Percentiles rank a stretch among this genome's conserved stretches.
These are phyloP conservation scores for Nylanderia fulva DNA, from an alignment of 1,140 invertebrate species.

Conservation along the genomic window DNA sequence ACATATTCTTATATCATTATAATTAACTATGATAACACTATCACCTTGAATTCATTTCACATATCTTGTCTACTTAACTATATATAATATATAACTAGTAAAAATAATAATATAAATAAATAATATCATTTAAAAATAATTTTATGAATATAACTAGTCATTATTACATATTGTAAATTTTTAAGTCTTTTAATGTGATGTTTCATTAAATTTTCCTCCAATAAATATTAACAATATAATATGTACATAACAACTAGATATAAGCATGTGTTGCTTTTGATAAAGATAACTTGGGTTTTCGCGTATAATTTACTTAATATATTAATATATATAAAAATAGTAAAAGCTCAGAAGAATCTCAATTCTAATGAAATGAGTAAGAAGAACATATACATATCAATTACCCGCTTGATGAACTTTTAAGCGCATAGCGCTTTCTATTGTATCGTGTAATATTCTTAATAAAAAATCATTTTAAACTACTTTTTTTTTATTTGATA, in stretches of 20 bases:
- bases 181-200: neutral
- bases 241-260: neutral
- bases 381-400: conserved; percentile 27
- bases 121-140: conserved; percentile 23
- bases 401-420: conserved; percentile 80
- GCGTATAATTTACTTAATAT: conserved; percentile 29
- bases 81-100: neutral
- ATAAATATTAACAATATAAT: neutral
- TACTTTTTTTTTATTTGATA: conserved; percentile 17
- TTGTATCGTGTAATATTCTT: conserved; percentile 38
- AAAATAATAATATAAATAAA: conserved; percentile 48
- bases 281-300: neutral
- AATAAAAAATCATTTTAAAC: conserved; percentile 29
- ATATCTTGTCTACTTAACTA: neutral
- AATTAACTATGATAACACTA: conserved; percentile 2
- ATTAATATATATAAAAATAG: conserved; percentile 38
- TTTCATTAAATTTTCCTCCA: neutral
- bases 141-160: neutral
- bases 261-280: neutral
- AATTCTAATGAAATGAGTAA: conserved; percentile 18
- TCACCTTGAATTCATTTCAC: conserved; percentile 4
- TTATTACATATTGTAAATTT: neutral
- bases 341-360: neutral
- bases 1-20: conserved; percentile 4
- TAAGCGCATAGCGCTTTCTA: conserved; percentile 46